These are phyloP conservation scores for Apocrypta bakeri DNA, from an alignment of 1,140 invertebrate genomes.

Conservation along the genomic window DNA sequence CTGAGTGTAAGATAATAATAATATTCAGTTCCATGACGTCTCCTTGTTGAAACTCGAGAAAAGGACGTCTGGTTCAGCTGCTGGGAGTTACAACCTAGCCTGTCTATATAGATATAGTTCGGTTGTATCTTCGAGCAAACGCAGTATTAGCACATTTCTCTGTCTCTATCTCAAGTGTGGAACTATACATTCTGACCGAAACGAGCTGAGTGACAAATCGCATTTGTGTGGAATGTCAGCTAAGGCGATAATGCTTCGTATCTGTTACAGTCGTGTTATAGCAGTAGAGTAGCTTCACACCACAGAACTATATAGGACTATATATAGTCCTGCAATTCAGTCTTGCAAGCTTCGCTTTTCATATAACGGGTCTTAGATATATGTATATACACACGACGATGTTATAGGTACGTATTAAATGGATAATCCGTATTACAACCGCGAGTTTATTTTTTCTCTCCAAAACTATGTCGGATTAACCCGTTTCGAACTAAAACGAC, in stretches of 20 bases:
- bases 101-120: not conserved
- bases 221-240: constrained; percentile 21
- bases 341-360: not conserved
- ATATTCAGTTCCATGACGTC: constrained; percentile 6
- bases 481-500: no score
- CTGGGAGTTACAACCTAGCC: not conserved
- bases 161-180: no score
- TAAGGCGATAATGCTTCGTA: constrained; percentile 22
- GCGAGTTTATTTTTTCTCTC: no score
- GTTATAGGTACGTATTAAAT: no score
- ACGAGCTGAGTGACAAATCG: constrained; percentile 23
- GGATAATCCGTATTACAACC: no score
- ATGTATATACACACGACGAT: no score
- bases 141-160: no score
- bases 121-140: not conserved
- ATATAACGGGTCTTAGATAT: no score
- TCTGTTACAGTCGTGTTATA: not conserved
- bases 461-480: not conserved
- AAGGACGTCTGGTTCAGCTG: not conserved
- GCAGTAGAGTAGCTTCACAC: not conserved
- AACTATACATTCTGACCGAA: not conserved
- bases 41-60: not conserved
- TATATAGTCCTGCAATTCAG: constrained; percentile 7
- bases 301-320: no score
- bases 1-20: not conserved